These are phyloP conservation scores for Drosophila asahinai DNA, from an alignment of 1,140 invertebrate species.

Conservation along the genomic window DNA sequence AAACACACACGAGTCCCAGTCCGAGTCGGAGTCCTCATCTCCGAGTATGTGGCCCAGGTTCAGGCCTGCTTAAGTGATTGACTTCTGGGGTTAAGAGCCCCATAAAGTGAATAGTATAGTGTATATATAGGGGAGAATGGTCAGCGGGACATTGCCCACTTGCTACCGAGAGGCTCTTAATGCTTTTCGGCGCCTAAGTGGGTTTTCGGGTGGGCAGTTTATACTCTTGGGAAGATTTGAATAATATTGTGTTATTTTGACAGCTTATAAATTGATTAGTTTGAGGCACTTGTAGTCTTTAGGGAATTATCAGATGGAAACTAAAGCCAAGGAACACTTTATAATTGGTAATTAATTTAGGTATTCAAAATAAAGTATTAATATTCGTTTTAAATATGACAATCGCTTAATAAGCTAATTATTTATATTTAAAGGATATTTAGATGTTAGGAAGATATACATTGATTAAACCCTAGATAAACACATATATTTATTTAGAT, in stretches of 20 bases:
- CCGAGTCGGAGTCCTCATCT: constrained; percentile 7
- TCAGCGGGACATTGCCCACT: constrained; percentile 24
- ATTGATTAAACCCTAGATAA: neutral
- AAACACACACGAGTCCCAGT: constrained; percentile 27
- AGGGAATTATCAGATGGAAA: too few species aligned
- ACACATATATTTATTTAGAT: neutral
- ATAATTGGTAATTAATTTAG: neutral
- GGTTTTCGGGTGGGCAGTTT: constrained; percentile 7
- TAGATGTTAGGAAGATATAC: too few species aligned
- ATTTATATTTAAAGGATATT: too few species aligned
- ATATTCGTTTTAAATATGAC: too few species aligned
- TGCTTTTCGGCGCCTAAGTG: constrained; percentile 2
- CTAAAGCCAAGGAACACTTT: neutral
- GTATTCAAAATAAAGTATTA: too few species aligned
- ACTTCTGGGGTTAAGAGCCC: constrained; percentile 55
- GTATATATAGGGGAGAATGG: constrained; percentile 6
- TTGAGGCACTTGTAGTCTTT: neutral
- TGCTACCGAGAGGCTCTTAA: neutral
- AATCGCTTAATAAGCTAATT: too few species aligned
- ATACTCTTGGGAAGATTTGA: constrained; percentile 4
- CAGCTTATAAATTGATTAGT: neutral
- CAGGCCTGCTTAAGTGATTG: constrained; percentile 48
- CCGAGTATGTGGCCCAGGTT: constrained; percentile 29
- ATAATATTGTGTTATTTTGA: constrained; percentile 8
- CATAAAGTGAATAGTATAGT: constrained; percentile 29